Conservation (phyloP, 2,797 vertebrate genomes). For the Sebastes elongatus region DNA sequence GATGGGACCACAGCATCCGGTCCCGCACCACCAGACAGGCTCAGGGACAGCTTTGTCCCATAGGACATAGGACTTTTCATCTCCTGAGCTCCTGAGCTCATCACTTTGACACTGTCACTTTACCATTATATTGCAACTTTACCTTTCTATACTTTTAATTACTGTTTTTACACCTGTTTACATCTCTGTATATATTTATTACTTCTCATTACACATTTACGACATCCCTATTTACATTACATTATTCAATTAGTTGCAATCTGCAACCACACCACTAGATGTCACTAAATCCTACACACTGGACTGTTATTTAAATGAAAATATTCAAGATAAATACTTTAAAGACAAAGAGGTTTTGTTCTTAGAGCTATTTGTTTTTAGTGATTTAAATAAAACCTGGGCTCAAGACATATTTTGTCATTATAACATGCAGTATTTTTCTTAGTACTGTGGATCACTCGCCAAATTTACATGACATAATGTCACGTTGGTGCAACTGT, state of each 20-base stretch:
- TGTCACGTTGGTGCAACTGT: neutral
- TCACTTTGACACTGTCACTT: neutral
- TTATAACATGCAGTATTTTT: neutral
- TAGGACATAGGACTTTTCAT: neutral
- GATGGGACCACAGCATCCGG: neutral
- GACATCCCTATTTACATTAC: too few species aligned
- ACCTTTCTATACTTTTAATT: neutral
- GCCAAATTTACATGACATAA: neutral
- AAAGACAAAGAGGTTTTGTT: neutral
- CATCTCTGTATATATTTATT: too few species aligned
- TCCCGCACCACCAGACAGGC: neutral
- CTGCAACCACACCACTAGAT: neutral
- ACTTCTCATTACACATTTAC: too few species aligned
- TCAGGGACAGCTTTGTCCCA: neutral
- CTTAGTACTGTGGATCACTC: neutral
- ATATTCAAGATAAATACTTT: neutral
- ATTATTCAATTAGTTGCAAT: neutral
- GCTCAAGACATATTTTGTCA: neutral
- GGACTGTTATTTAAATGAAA: neutral
- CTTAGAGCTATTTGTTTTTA: neutral
- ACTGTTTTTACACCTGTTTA: neutral
- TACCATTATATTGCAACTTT: neutral
- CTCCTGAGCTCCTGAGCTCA: neutral
- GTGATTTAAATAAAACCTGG: neutral
- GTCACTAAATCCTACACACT: neutral